Evolutionary conservation across 2,888 invertebrate species (phyloP).

Genomic region (Himalopsyche kuldschensis): DNA sequence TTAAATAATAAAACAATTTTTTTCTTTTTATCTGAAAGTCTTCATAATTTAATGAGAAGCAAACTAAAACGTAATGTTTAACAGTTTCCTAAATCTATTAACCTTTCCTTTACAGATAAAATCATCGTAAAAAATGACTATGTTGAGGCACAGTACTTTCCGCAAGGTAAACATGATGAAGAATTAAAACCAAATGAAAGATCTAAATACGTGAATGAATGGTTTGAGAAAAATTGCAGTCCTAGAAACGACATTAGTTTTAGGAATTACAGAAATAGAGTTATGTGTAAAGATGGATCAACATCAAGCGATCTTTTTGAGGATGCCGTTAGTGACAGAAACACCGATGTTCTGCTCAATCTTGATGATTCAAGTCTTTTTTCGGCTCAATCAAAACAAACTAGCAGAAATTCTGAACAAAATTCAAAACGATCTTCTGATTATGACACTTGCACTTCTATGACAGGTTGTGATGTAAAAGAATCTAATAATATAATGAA

Average conservation of each 20-base stretch:
- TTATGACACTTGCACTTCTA: background rate
- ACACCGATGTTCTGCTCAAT: background rate
- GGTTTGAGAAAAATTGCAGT: conserved; percentile 53
- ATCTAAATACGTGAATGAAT: conserved; percentile 53
- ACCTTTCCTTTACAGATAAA: conserved; percentile 57
- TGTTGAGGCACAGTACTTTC: conserved; percentile 62
- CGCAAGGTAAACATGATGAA: conserved; percentile 46
- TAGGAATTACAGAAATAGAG: conserved; percentile 35
- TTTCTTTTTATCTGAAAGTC: no score
- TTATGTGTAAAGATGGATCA: no score
- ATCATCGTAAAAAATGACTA: conserved; percentile 64
- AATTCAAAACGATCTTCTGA: background rate
- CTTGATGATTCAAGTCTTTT: background rate
- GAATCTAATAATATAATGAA: background rate
- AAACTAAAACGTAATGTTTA: no score
- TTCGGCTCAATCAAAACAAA: background rate
- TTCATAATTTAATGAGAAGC: no score
- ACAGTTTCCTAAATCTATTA: no score
- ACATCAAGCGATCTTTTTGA: background rate
- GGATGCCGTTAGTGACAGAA: background rate
- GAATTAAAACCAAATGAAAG: conserved; percentile 45
- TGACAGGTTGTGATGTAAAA: background rate
- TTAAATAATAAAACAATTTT: no score
- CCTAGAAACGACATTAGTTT: conserved; percentile 49
- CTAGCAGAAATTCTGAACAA: background rate